Percentiles rank a stretch among this genome's conserved stretches.
These are phyloP conservation scores for Aplysina aerophoba DNA, from an alignment of 37 sponge, comb jelly and placozoan genomes.

Conservation along the genomic window DNA sequence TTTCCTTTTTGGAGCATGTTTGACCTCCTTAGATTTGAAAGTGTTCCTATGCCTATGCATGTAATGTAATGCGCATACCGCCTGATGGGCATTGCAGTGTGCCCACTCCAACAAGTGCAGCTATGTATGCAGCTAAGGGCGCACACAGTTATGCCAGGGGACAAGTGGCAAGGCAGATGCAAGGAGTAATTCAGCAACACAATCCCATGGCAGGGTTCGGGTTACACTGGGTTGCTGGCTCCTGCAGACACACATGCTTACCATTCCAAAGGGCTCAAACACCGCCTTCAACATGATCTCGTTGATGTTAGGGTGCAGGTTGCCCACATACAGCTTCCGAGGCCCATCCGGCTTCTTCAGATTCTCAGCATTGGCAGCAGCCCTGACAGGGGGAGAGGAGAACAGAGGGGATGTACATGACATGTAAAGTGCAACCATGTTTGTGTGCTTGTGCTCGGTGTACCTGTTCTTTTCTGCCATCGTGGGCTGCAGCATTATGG, in stretches of 20 bases:
- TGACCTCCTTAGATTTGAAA: no score
- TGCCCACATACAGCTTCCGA: constrained; percentile 85
- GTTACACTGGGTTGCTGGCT: not conserved
- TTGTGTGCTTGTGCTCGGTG: not conserved
- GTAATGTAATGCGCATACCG: no score
- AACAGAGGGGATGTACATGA: not conserved
- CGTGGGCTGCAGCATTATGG: constrained; percentile 94
- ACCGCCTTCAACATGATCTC: constrained; percentile 92
- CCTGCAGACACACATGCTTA: constrained; percentile 33
- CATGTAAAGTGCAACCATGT: not conserved
- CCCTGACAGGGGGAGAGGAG: constrained; percentile 40
- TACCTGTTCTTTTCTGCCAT: constrained; percentile 97
- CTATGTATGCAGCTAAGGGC: no score
- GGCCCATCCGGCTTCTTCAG: constrained; percentile 89
- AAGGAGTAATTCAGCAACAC: no score
- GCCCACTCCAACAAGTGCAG: no score
- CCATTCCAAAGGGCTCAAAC: constrained; percentile 95
- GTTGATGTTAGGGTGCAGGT: constrained; percentile 90
- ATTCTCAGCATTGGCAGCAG: constrained; percentile 86
- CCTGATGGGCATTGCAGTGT: no score
- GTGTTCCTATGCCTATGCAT: no score
- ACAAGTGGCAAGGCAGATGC: no score
- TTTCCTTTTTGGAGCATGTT: no score
- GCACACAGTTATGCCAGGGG: no score
- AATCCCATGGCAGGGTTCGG: no score